phyloP scores from a whole-genome alignment of 2,797 vertebrate genomes.

The Psittacula echo region DNA sequence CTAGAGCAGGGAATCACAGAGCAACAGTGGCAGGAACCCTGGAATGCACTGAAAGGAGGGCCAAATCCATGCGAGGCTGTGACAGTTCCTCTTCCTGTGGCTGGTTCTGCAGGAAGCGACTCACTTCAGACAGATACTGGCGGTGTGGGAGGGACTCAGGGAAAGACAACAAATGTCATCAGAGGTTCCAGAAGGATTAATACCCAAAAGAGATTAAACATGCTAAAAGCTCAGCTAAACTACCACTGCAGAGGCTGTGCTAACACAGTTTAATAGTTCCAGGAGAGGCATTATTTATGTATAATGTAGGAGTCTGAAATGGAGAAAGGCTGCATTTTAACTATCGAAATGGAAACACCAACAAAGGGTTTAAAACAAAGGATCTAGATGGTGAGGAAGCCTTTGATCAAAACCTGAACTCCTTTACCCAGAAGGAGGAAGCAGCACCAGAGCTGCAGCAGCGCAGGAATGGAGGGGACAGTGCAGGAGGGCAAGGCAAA shows the following conservation, averaged over 20 bases:
- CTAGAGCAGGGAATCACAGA: background rate
- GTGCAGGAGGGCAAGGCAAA: background rate
- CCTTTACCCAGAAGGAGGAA: background rate
- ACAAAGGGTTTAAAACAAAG: background rate
- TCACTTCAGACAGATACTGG: slow-evolving; percentile 53
- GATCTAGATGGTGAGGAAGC: background rate
- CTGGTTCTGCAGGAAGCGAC: slow-evolving; percentile 27
- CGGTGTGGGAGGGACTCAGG: slow-evolving; percentile 54
- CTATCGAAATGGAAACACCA: background rate
- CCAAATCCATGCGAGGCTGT: background rate
- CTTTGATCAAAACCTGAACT: background rate
- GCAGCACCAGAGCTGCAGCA: background rate
- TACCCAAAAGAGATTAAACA: slow-evolving; percentile 52
- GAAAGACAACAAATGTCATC: slow-evolving; percentile 59
- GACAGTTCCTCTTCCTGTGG: slow-evolving; percentile 10
- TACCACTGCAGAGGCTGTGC: background rate
- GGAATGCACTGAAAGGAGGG: background rate
- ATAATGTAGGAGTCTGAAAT: slow-evolving; percentile 18
- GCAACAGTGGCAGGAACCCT: background rate
- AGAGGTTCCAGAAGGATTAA: slow-evolving; percentile 54
- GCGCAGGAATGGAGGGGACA: background rate
- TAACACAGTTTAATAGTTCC: background rate
- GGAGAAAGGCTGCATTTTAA: slow-evolving; percentile 48
- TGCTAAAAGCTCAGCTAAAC: slow-evolving; percentile 48
- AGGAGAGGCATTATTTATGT: slow-evolving; percentile 5